Evolutionary conservation across 1,140 invertebrate genomes (phyloP), one percentile per base, ranked within the genome.

Genomic region (Zophobas atratus): DNA sequence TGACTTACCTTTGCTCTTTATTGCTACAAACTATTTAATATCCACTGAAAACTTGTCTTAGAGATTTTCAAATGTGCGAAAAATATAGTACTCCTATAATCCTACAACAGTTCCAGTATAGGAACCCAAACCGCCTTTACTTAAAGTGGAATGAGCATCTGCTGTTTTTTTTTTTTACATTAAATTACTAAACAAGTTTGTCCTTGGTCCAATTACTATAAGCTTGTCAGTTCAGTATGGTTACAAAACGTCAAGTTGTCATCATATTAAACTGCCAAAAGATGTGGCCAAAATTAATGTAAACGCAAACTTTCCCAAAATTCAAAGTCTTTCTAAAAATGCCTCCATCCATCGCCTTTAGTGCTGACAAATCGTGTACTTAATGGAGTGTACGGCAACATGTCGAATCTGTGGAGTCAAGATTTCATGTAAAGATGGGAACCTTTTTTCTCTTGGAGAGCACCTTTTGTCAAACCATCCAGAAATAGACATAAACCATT

Each of bases 321-420:
- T 67, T 67, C 6, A 41, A 63, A 67, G 60, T 67, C 60, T 43
- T 67, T 32, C 39, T 48, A 67, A 67, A 67, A 6, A 67, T 67
- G 60, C 60, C 39, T 67, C 60, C 60, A 38, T 67, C 60, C 60
- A 67, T 48, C 60, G 43, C 8, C 60, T 38, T 43, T 41, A 1
- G 1, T 43, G 38, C 43, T 67, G 43, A 67, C 8, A 67, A 67
- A 67, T 43, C 32, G 60, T 67, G 41, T 67, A 48, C 41, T 70
- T 77, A 35, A 63, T 75, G 53, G 56, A 60, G 53, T 41, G 32
- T 73, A 20, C 41, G 5, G 71, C 20, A 20, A 56, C 56, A 55
- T 73, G 71, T 73, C 71, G 53, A n/a, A 41, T 73, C 41, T 73
- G 71, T 56, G 71, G 71, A 55, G 34, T 35, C 38, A 73, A n/a